Evolutionary conservation across 2,888 invertebrate species (phyloP).

Genomic region (Eudasyphora cyanicolor): DNA sequence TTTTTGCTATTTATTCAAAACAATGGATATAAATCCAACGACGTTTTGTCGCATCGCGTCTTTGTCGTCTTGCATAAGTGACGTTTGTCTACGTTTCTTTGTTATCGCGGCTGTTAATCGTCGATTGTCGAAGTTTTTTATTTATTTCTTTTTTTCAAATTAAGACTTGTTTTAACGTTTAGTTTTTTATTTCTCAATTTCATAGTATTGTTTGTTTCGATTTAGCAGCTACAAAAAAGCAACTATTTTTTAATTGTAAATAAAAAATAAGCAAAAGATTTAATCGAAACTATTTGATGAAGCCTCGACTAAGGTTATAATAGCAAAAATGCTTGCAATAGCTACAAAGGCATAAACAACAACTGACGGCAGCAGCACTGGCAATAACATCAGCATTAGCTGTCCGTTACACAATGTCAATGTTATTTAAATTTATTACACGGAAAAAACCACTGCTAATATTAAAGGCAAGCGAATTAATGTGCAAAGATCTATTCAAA

Average conservation of each 20-base stretch:
- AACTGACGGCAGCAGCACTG: neutral
- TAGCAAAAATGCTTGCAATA: too few species aligned
- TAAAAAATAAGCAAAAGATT: conserved; percentile 11
- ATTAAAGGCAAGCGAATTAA: too few species aligned
- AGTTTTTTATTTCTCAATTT: neutral
- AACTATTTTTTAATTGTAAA: conserved; percentile 6
- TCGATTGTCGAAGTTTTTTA: neutral
- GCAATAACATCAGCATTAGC: neutral
- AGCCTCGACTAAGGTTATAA: neutral
- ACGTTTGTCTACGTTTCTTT: conserved; percentile 17
- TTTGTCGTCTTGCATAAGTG: conserved; percentile 24
- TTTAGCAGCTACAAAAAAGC: neutral
- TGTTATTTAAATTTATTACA: conserved; percentile 34
- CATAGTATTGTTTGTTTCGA: neutral
- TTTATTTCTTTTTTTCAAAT: neutral
- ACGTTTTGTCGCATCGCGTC: neutral
- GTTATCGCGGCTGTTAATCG: conserved; percentile 17
- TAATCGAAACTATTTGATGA: neutral
- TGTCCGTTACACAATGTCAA: conserved; percentile 22
- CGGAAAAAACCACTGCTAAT: too few species aligned
- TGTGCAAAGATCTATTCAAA: too few species aligned
- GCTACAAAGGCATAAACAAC: neutral
- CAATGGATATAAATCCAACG: conserved; percentile 16
- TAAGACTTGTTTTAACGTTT: conserved; percentile 2
- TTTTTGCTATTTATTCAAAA: neutral